Conservation (phyloP, 2,888 invertebrate genomes). For the Sarcophaga variegata region DNA sequence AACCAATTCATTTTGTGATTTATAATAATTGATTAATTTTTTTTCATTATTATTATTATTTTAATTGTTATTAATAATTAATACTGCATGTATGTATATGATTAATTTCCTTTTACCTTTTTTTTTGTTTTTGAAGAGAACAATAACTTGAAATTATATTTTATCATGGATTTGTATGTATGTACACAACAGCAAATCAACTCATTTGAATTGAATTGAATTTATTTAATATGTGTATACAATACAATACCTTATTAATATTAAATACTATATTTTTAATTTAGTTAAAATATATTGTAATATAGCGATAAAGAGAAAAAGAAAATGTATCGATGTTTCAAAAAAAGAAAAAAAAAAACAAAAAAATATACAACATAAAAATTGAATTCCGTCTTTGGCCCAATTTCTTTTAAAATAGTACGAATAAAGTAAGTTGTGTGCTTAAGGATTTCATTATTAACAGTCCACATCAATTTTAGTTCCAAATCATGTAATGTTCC, state of each 20-base stretch:
- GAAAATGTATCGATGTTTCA: slow-evolving; percentile 53
- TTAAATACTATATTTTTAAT: slow-evolving; percentile 5
- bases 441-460: no score
- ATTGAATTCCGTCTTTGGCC: not conserved
- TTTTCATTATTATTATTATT: slow-evolving; percentile 5
- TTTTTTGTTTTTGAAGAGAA: not conserved
- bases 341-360: slow-evolving; percentile 15
- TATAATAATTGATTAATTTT: slow-evolving; percentile 39
- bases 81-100: not conserved
- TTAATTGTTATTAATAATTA: not conserved
- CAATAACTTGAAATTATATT: no score
- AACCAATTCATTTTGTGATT: slow-evolving; percentile 52
- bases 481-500: no score
- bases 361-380: slow-evolving; percentile 37
- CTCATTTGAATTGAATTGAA: slow-evolving; percentile 14
- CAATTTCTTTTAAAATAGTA: not conserved
- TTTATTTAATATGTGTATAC: slow-evolving; percentile 46
- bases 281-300: slow-evolving; percentile 48
- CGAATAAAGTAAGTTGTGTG: no score
- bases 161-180: slow-evolving; percentile 1
- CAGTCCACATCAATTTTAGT: no score
- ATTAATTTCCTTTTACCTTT: not conserved
- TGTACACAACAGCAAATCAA: slow-evolving; percentile 17
- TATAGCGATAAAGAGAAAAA: slow-evolving; percentile 5
- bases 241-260: not conserved